Percentiles rank a stretch among this genome's conserved stretches.
Evolutionary conservation across 2,113 vertebrate species (phyloP).

Genomic region (Ochotona princeps): DNA sequence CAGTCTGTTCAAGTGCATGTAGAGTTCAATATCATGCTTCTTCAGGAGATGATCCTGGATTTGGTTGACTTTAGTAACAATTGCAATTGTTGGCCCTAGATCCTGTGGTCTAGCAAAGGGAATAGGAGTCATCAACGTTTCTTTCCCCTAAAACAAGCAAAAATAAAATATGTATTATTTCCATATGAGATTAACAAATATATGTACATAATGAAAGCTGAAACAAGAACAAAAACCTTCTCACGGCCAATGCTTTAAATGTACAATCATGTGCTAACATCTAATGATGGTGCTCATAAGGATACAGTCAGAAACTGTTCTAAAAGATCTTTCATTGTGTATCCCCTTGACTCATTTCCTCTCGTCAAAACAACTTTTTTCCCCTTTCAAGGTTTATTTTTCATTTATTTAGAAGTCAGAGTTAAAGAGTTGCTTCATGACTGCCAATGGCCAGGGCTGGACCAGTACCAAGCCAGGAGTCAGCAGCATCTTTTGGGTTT

Average conservation of each 20-base stretch:
- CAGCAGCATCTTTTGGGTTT: too few species aligned
- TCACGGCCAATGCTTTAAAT: conserved; percentile 27
- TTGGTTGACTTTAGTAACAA: conserved; percentile 98
- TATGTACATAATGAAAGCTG: background rate
- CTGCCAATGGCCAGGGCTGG: too few species aligned
- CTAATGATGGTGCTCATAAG: background rate
- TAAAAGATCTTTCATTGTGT: background rate
- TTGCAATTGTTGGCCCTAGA: conserved; percentile 95
- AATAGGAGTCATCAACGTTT: conserved; percentile 94
- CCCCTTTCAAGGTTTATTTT: too few species aligned
- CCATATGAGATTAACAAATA: conserved; percentile 38
- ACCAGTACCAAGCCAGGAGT: too few species aligned
- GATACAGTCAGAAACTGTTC: background rate
- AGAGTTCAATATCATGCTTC: conserved; percentile 96
- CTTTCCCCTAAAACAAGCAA: conserved; percentile 90
- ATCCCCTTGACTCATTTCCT: background rate
- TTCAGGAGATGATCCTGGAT: conserved; percentile 98
- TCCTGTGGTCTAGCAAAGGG: conserved; percentile 98
- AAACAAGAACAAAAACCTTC: background rate
- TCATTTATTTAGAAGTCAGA: too few species aligned
- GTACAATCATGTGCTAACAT: background rate
- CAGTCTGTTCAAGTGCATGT: conserved; percentile 97
- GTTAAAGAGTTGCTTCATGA: too few species aligned
- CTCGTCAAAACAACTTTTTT: background rate
- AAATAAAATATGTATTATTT: conserved; percentile 58